phyloP scores from a whole-genome alignment of 1,140 invertebrate species.

The Drosophila sturtevanti region DNA sequence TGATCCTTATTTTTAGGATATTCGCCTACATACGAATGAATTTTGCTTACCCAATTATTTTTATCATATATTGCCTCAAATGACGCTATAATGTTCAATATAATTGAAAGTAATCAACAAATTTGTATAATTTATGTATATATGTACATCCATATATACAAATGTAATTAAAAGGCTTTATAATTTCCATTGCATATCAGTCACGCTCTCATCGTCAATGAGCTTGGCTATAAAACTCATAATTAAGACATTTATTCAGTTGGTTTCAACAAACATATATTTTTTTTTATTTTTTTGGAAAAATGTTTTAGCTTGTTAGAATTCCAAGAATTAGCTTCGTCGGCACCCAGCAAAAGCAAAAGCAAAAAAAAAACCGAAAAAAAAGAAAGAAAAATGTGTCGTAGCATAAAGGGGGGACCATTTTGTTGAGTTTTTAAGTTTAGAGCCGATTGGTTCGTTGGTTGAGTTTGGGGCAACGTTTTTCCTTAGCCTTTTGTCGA shows the following conservation, averaged over 20 bases:
- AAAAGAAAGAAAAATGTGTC: slow-evolving; percentile 69
- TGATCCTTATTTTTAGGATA: too few species aligned
- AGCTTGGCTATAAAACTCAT: slow-evolving; percentile 27
- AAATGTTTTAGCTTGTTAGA: slow-evolving; percentile 23
- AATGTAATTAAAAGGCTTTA: neutral
- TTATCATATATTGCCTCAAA: slow-evolving; percentile 1
- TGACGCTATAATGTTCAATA: neutral
- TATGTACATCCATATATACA: too few species aligned
- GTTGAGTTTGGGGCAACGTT: slow-evolving; percentile 22
- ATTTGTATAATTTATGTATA: neutral
- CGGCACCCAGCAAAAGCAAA: slow-evolving; percentile 24
- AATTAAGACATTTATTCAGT: slow-evolving; percentile 72
- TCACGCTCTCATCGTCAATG: slow-evolving; percentile 4
- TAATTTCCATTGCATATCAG: neutral
- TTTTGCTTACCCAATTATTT: too few species aligned
- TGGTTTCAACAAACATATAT: slow-evolving; percentile 60
- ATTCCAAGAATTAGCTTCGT: slow-evolving; percentile 42
- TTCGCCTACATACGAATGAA: too few species aligned
- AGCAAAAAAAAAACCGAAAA: neutral
- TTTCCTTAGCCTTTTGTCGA: slow-evolving; percentile 42
- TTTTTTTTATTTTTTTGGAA: slow-evolving; percentile 42
- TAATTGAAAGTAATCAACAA: neutral
- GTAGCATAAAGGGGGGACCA: slow-evolving; percentile 43
- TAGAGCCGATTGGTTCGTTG: slow-evolving; percentile 16
- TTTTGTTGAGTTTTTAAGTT: slow-evolving; percentile 15